These are phyloP conservation scores for Hippotragus niger DNA, from an alignment of 2,113 vertebrate genomes.

Conservation along the genomic window DNA sequence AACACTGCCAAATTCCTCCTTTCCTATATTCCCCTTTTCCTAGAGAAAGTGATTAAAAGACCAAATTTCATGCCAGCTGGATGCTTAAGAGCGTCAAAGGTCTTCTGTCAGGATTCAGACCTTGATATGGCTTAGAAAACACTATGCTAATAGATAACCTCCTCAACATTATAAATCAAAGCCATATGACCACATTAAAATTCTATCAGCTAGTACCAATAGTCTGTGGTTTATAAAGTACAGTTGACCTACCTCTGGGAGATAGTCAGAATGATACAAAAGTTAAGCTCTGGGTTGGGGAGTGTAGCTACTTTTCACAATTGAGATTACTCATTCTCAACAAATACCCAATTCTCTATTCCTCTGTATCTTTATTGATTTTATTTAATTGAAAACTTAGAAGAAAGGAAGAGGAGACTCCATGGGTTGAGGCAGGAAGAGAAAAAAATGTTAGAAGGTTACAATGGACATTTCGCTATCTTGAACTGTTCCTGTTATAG, in stretches of 20 bases:
- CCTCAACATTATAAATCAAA: conserved; percentile 36
- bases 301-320: background rate
- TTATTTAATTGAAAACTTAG: conserved; percentile 30
- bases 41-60: conserved; percentile 62
- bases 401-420: background rate
- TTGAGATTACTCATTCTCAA: background rate
- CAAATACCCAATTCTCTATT: background rate
- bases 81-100: conserved; percentile 25
- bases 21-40: conserved; percentile 12
- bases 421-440: background rate
- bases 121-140: conserved; percentile 46
- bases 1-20: conserved; percentile 47
- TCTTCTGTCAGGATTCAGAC: conserved; percentile 40
- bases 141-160: conserved; percentile 44
- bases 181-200: conserved; percentile 39
- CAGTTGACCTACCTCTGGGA: background rate
- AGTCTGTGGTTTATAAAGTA: conserved; percentile 22
- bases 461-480: background rate
- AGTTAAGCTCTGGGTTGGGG: background rate
- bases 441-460: background rate
- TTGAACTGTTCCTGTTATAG: background rate
- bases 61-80: conserved; percentile 43
- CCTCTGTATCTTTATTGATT: conserved; percentile 12
- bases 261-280: background rate
- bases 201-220: conserved; percentile 18